Conservation (phyloP, 2,888 invertebrate genomes). For the Oligia strigilis region DNA sequence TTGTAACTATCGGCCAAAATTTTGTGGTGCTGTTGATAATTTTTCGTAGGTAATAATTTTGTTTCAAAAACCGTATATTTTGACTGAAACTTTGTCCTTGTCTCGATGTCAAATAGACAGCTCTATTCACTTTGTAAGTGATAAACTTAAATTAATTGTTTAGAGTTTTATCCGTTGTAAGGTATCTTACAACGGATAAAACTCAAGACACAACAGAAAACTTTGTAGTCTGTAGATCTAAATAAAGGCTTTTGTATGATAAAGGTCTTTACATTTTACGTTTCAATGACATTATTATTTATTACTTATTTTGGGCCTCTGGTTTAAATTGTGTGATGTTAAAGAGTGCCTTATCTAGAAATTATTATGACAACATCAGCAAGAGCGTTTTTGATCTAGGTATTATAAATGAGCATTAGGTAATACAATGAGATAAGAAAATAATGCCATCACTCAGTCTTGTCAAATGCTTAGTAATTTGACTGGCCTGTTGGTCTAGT, state of each 20-base stretch:
- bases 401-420: too few species aligned
- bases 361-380: not conserved
- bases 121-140: not conserved
- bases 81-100: not conserved
- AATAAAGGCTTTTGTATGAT: not conserved
- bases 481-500: too few species aligned
- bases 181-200: not conserved
- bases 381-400: not conserved
- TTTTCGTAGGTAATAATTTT: not conserved
- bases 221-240: not conserved
- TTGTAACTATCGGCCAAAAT: not conserved
- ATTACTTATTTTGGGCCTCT: not conserved
- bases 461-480: not conserved
- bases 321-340: not conserved
- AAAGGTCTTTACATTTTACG: not conserved
- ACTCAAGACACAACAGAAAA: not conserved
- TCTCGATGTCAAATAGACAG: not conserved
- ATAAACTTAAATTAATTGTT: constrained; percentile 14
- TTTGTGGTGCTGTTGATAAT: not conserved
- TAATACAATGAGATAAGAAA: too few species aligned
- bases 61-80: too few species aligned
- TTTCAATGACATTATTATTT: not conserved
- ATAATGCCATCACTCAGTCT: not conserved
- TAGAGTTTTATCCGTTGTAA: not conserved
- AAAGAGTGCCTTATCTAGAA: too few species aligned